phyloP scores from a whole-genome alignment of 2,797 vertebrate genomes.

The Pipistrellus pipistrellus region DNA sequence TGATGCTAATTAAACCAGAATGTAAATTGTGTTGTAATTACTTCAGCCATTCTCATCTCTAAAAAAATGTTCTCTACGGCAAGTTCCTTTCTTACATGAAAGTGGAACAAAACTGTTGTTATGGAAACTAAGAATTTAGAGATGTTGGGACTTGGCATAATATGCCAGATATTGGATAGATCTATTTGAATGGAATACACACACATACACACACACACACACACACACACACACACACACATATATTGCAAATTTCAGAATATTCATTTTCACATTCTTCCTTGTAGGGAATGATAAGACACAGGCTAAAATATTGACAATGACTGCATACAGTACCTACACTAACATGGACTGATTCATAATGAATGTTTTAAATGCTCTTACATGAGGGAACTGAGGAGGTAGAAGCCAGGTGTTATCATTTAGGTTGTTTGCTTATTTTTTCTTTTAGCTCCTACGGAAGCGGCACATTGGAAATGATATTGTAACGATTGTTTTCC shows the following conservation, averaged over 20 bases:
- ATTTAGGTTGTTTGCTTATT: slow-evolving; percentile 22
- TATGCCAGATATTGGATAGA: slow-evolving; percentile 38
- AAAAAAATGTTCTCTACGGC: slow-evolving; percentile 58
- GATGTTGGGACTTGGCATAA: slow-evolving; percentile 43
- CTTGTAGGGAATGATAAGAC: slow-evolving; percentile 48
- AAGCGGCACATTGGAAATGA: slow-evolving; percentile 99
- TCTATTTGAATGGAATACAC: slow-evolving; percentile 63
- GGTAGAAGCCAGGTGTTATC: background rate
- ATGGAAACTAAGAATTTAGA: slow-evolving; percentile 75
- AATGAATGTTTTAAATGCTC: slow-evolving; percentile 40
- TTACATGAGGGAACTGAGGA: background rate
- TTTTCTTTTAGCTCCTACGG: slow-evolving; percentile 92
- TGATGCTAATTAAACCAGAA: slow-evolving; percentile 54
- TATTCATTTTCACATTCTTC: slow-evolving; percentile 46
- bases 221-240: background rate
- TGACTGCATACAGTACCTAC: background rate
- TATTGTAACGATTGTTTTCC: slow-evolving; percentile 99
- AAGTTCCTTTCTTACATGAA: slow-evolving; percentile 71
- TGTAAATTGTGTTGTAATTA: slow-evolving; percentile 72
- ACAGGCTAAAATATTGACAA: background rate
- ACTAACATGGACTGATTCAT: background rate
- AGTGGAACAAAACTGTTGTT: slow-evolving; percentile 78
- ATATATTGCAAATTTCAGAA: slow-evolving; percentile 67
- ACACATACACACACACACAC: background rate
- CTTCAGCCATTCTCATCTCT: slow-evolving; percentile 66